A percentile compares a stretch with the other conserved stretches of the same genome.
These are phyloP conservation scores for Semnornis frantzii DNA, from an alignment of 2,113 vertebrate genomes.

Conservation along the genomic window DNA sequence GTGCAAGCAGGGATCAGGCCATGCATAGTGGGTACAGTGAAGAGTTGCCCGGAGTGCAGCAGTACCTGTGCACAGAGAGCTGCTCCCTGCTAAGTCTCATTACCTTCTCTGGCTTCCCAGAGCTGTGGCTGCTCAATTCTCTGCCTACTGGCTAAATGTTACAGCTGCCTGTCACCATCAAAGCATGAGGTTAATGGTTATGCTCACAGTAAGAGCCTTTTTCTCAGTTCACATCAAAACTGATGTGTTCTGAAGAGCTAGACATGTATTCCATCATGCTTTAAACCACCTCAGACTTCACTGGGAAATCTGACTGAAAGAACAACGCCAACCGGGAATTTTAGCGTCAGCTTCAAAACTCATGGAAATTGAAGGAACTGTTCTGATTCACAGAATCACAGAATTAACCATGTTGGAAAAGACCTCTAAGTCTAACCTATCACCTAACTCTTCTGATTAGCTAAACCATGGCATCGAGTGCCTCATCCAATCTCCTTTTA, in stretches of 20 bases:
- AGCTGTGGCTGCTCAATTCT: not conserved
- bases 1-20: not conserved
- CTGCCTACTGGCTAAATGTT: not conserved
- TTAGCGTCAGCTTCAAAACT: not conserved
- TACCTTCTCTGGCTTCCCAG: not conserved
- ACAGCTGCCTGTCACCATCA: not conserved
- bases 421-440: no score
- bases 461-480: no score
- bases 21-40: accelerated
- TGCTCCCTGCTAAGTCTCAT: not conserved
- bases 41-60: not conserved
- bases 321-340: not conserved
- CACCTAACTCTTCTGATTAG: no score
- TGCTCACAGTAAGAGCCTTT: not conserved
- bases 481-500: no score
- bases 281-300: not conserved
- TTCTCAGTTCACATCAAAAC: not conserved
- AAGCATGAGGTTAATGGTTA: not conserved
- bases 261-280: not conserved
- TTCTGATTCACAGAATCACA: not conserved
- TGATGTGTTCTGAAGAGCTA: not conserved
- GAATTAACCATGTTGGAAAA: no score
- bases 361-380: not conserved
- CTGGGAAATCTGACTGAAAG: not conserved
- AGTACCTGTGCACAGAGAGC: not conserved